These are phyloP conservation scores for Drosophila lacicola DNA, from an alignment of 2,888 invertebrate species.

Conservation along the genomic window DNA sequence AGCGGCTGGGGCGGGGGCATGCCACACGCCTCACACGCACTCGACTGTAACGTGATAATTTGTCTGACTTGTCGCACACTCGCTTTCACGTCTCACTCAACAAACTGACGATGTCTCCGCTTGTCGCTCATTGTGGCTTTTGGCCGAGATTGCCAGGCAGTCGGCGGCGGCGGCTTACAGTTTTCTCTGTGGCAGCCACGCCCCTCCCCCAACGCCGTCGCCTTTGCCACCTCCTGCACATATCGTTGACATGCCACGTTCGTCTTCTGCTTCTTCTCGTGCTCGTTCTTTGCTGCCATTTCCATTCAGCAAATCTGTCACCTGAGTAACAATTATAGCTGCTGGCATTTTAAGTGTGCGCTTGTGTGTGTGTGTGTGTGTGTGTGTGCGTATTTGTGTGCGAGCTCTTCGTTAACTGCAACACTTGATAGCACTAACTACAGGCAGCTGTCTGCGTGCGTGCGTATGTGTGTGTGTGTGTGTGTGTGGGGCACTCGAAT, in stretches of 20 bases:
- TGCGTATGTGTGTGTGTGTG: conserved; percentile 8
- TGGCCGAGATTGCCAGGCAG: conserved; percentile 57
- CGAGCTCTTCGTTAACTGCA: conserved; percentile 64
- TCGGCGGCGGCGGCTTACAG: conserved; percentile 38
- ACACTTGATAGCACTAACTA: conserved; percentile 49
- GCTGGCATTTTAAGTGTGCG: conserved; percentile 77
- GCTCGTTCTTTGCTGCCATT: conserved; percentile 63
- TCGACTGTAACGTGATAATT: conserved; percentile 83
- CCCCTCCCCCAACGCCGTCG: neutral
- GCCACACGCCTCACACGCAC: conserved; percentile 79
- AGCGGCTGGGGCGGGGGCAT: conserved; percentile 22
- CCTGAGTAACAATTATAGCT: conserved; percentile 82
- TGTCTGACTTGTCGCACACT: conserved; percentile 74
- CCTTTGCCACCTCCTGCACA: conserved; percentile 16
- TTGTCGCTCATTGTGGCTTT: conserved; percentile 57
- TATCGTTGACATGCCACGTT: conserved; percentile 58
- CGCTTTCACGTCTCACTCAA: conserved; percentile 42
- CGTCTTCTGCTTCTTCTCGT: conserved; percentile 8
- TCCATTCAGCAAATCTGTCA: conserved; percentile 77
- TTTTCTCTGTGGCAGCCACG: conserved; percentile 13
- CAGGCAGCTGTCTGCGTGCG: conserved; percentile 4
- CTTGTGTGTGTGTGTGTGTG: conserved; percentile 22
- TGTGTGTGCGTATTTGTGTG: conserved; percentile 29
- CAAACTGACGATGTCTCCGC: conserved; percentile 37
- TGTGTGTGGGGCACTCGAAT: conserved; percentile 45